These are phyloP conservation scores for Bombus pyrosoma DNA, from an alignment of 1,140 invertebrate species.

Conservation along the genomic window DNA sequence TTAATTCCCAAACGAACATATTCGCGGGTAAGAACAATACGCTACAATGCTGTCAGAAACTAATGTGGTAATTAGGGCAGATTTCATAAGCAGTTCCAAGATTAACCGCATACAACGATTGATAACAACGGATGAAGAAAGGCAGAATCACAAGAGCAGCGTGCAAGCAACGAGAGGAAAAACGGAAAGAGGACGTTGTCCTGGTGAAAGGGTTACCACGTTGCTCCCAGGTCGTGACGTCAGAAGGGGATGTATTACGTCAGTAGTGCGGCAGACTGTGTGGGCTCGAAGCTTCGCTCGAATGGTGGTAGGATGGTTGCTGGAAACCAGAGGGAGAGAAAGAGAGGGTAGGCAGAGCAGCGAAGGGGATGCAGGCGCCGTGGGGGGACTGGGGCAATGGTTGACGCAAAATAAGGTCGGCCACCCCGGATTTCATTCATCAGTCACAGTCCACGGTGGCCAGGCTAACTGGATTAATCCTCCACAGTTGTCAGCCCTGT, in stretches of 20 bases:
- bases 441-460: conserved; percentile 69
- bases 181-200: conserved; percentile 60
- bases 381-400: conserved; percentile 40
- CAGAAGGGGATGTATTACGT: conserved; percentile 71
- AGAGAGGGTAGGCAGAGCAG: not conserved
- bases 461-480: conserved; percentile 62
- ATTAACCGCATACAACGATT: not conserved
- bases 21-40: not conserved
- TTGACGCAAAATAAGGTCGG: conserved; percentile 74
- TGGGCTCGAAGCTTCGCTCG: conserved; percentile 34
- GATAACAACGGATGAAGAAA: not conserved
- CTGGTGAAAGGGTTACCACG: conserved; percentile 58
- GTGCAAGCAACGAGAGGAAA: not conserved
- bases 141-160: not conserved
- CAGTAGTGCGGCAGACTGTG: conserved; percentile 70
- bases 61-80: not conserved
- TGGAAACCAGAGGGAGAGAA: not conserved
- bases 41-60: not conserved
- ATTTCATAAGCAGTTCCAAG: not conserved
- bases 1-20: not conserved
- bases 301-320: not conserved
- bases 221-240: conserved; percentile 68
- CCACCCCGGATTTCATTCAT: conserved; percentile 77
- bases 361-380: conserved; percentile 16
- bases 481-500: conserved; percentile 35